phyloP scores from a whole-genome alignment of 92 coral and sea anemone species.

The Epizoanthus stellaris region DNA sequence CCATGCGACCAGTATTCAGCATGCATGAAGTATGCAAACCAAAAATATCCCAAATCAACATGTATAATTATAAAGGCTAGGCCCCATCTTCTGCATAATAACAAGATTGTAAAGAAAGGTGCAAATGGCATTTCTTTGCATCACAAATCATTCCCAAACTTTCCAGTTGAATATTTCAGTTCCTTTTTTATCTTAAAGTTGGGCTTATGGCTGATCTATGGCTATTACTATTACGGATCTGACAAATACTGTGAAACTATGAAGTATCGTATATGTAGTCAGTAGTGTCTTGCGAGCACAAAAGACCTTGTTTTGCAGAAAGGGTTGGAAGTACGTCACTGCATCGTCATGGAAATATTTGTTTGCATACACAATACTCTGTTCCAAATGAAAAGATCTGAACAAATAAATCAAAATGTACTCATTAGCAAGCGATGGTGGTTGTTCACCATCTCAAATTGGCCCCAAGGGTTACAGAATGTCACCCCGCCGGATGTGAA shows the following conservation, averaged over 20 bases:
- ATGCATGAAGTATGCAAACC: constrained; percentile 11
- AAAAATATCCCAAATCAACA: neutral
- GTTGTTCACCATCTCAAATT: constrained; percentile 12
- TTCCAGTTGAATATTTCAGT: neutral
- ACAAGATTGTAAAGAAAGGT: neutral
- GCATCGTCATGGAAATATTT: constrained; percentile 2
- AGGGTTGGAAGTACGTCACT: constrained; percentile 14
- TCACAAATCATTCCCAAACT: no score
- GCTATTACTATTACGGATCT: neutral
- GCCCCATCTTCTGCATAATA: neutral
- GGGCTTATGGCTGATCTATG: neutral
- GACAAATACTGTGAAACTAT: neutral
- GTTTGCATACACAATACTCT: constrained; percentile 18
- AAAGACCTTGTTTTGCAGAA: neutral
- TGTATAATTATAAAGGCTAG: neutral
- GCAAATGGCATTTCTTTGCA: no score
- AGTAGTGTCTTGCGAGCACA: neutral
- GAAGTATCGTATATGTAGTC: neutral
- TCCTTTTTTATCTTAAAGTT: neutral
- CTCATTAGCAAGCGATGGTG: constrained; percentile 5
- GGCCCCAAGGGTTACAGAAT: constrained; percentile 43
- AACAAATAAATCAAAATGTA: constrained; percentile 27
- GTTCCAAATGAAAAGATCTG: constrained; percentile 35
- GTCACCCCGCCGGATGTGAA: constrained; percentile 9
- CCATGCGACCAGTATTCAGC: neutral